Evolutionary conservation across 2,888 invertebrate genomes (phyloP).

Genomic region (Phania funesta): DNA sequence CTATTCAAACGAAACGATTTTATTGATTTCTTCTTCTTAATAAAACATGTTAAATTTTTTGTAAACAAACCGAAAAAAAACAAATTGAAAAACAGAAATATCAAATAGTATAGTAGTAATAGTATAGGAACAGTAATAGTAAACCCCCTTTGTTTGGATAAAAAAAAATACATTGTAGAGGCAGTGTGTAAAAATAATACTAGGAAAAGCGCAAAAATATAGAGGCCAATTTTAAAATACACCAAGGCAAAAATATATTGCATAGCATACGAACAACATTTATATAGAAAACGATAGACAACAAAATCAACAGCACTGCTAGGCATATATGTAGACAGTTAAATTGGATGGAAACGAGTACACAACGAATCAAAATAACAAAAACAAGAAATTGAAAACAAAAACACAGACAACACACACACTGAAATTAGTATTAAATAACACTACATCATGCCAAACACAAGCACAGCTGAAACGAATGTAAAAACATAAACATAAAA

Average conservation of each 20-base stretch:
- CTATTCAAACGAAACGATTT: too few species aligned
- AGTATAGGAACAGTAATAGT: too few species aligned
- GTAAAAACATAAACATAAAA: background rate
- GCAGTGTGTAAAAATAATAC: conserved; percentile 1
- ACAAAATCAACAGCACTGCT: conserved; percentile 9
- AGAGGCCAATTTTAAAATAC: conserved; percentile 40
- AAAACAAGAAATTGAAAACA: conserved; percentile 19
- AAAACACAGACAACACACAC: conserved; percentile 31
- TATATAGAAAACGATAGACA: too few species aligned
- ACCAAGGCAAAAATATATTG: background rate
- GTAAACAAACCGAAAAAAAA: conserved; percentile 26
- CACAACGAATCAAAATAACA: conserved; percentile 24
- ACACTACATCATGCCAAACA: conserved; percentile 47
- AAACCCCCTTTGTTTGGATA: too few species aligned
- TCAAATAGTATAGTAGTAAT: background rate
- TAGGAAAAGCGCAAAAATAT: background rate
- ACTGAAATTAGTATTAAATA: conserved; percentile 51
- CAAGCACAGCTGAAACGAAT: conserved; percentile 8
- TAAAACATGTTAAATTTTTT: conserved; percentile 18
- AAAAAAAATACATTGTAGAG: too few species aligned
- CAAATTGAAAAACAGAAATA: conserved; percentile 4
- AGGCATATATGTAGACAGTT: conserved; percentile 52
- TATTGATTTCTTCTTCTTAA: conserved; percentile 30
- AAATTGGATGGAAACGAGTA: conserved; percentile 55
- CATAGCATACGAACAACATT: too few species aligned